Percentiles rank a stretch among this genome's conserved stretches.
Evolutionary conservation across 2,888 invertebrate species (phyloP).

Genomic region (Coelinius sp.): DNA sequence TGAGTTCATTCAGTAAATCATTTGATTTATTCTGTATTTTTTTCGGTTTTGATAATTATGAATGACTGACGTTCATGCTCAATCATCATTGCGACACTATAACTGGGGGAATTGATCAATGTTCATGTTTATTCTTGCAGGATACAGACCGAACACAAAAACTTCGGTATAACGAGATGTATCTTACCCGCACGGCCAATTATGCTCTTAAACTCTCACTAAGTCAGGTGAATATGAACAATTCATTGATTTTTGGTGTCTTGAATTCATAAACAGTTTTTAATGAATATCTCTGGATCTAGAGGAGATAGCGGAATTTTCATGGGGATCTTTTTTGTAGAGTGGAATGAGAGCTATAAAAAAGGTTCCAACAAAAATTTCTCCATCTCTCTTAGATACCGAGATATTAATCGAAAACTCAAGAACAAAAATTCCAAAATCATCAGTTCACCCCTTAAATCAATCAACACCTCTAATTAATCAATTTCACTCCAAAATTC

Average conservation of each 20-base stretch:
- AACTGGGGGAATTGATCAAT: not conserved
- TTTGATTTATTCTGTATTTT: too few relatives aligned
- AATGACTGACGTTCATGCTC: too few relatives aligned
- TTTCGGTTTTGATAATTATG: not conserved
- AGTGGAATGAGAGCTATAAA: too few relatives aligned
- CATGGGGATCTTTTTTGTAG: too few relatives aligned
- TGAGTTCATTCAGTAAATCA: not conserved
- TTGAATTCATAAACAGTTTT: conserved; percentile 2
- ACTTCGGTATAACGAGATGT: conserved; percentile 55
- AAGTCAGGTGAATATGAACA: conserved; percentile 55
- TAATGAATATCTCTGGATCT: too few relatives aligned
- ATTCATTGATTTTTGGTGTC: not conserved
- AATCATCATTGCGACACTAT: not conserved
- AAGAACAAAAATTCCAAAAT: too few relatives aligned
- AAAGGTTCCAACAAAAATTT: too few relatives aligned
- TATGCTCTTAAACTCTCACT: conserved; percentile 62
- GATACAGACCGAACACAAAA: conserved; percentile 48
- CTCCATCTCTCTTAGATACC: too few relatives aligned
- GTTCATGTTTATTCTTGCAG: conserved; percentile 46
- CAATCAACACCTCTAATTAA: not conserved
- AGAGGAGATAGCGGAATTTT: too few relatives aligned
- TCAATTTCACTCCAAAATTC: not conserved
- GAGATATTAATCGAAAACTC: too few relatives aligned
- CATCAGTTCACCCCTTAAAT: too few relatives aligned
- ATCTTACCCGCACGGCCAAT: conserved; percentile 53